Conservation (phyloP, 2,113 vertebrate species). For the Pygoscelis adeliae region DNA sequence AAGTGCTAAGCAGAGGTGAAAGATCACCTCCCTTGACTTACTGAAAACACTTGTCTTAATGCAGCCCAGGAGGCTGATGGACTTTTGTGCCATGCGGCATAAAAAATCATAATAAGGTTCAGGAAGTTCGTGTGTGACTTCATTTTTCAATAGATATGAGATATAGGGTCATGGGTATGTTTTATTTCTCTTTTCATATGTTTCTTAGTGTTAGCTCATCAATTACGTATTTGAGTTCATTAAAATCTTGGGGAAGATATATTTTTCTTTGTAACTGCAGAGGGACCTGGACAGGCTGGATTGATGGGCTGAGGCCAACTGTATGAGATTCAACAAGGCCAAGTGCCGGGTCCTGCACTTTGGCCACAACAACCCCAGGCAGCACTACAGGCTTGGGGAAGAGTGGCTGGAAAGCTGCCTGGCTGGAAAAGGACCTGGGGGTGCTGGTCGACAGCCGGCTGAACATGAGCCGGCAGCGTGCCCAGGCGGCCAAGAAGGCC, state of each 20-base stretch:
- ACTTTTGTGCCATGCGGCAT: fast-evolving
- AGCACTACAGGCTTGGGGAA: too few species aligned
- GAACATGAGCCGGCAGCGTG: too few species aligned
- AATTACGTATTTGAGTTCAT: neutral
- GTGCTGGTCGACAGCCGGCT: too few species aligned
- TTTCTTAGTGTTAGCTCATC: neutral
- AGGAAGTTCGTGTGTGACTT: neutral
- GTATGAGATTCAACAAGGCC: too few species aligned
- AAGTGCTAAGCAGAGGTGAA: neutral
- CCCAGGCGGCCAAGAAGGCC: too few species aligned
- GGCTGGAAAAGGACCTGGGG: too few species aligned
- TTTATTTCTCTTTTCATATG: neutral
- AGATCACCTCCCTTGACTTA: neutral
- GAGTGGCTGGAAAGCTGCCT: too few species aligned
- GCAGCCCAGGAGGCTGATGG: neutral
- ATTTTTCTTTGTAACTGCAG: neutral
- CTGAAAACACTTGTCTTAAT: neutral
- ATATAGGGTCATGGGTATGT: neutral
- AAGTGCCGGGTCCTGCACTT: too few species aligned
- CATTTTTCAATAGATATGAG: neutral
- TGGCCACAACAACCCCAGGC: too few species aligned
- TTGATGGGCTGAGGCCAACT: too few species aligned
- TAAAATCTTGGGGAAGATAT: neutral
- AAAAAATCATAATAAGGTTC: neutral
- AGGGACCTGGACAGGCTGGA: too few species aligned